Percentiles rank a stretch among this genome's conserved stretches.
These are phyloP conservation scores for Anomalospiza imberbis DNA, from an alignment of 2,797 vertebrate species.

Conservation along the genomic window DNA sequence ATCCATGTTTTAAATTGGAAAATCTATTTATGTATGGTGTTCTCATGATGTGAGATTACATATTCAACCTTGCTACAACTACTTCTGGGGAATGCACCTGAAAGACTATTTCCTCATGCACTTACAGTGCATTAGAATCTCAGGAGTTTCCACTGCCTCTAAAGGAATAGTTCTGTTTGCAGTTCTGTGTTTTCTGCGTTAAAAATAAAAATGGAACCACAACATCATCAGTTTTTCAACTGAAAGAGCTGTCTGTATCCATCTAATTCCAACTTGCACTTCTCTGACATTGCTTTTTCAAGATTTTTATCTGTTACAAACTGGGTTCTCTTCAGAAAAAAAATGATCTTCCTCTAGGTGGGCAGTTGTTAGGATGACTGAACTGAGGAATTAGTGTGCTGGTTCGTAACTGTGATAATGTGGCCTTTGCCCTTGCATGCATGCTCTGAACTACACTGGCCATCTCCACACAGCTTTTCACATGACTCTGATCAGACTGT, in stretches of 20 bases:
- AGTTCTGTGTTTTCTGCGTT: neutral
- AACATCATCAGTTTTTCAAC: neutral
- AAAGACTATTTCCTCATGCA: neutral
- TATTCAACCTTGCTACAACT: neutral
- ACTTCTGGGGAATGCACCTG: neutral
- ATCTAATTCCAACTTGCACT: neutral
- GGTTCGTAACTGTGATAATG: neutral
- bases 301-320: neutral
- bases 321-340: neutral
- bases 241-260: neutral
- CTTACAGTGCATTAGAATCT: neutral
- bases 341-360: neutral
- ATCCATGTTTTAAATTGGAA: neutral
- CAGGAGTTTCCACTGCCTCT: neutral
- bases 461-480: neutral
- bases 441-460: accelerated
- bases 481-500: neutral
- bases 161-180: neutral
- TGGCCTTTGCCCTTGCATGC: neutral
- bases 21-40: neutral
- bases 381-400: neutral
- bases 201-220: neutral
- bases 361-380: neutral
- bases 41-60: neutral
- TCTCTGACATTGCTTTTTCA: neutral